Evolutionary conservation across 2,888 invertebrate genomes (phyloP), one percentile per base, ranked within the genome.

Genomic region (Drosophila setosimentum): DNA sequence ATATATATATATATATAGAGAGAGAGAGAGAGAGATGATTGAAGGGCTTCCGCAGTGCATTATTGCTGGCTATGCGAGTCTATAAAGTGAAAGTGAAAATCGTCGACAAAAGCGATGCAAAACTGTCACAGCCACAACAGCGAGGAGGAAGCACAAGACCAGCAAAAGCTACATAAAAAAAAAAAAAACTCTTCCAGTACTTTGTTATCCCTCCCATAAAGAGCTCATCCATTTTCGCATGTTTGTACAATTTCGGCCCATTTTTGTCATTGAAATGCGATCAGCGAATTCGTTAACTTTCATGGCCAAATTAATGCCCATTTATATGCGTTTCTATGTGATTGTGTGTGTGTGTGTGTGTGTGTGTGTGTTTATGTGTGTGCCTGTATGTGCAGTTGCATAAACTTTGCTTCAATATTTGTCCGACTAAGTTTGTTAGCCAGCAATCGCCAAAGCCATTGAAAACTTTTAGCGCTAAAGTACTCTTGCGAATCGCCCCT

Each of bases 391-490:
- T 70, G 60, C 48, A 72, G 66, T 59, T 77, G 71, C 61, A 68
- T 65, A 76, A 79, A 68, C 63, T 71, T 79, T 76, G 30, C 73
- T 62, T 51, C 69, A 64, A 67, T 69, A 76, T 75, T 77, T 75
- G 65, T 51, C 66, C 67, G 72, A 78, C 78, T 78, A 70, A 71
- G 70, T 79, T 76, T 76, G 67, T 69, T 73, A 54, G 76, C 77
- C 68, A 60, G 68, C 73, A 40, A 79, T 65, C 68, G 82, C 73
- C 71, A 78, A 86, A 82, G 83, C 78, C 83, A 83, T 86, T 80
- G 83, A 84, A 85, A 85, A 86, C 79, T 82, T 85, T 84, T 69
- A 69, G 81, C 87, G 81, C 75, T 81, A 77, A 84, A 85, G 85
- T 75, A 86, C 81, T 77, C 80, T 80, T 75, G 49, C 59, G 65